Conservation (phyloP, 2,797 vertebrate species). For the Aulostomus chinensis region DNA sequence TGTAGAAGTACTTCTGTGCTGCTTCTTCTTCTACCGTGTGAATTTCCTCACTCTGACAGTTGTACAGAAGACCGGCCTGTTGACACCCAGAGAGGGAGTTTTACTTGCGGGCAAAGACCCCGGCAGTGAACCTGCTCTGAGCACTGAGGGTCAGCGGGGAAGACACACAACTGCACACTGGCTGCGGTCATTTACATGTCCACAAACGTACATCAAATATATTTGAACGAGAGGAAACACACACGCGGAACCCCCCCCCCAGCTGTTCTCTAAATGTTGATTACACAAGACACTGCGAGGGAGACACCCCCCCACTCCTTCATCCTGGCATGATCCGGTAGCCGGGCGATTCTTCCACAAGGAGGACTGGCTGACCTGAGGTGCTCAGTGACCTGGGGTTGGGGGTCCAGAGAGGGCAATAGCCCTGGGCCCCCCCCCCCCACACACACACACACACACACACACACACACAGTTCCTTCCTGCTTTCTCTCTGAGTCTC, state of each 20-base stretch:
- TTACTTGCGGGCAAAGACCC: no score
- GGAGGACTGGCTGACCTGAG: conserved; percentile 65
- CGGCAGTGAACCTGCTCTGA: no score
- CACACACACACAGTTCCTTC: no score
- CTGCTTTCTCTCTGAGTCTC: conserved; percentile 11
- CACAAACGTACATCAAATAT: conserved; percentile 24
- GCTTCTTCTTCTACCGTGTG: no score
- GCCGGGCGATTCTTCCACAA: conserved; percentile 50
- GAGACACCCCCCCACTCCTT: conserved; percentile 8
- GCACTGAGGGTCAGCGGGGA: no score
- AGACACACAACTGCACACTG: no score
- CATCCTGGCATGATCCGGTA: conserved; percentile 42
- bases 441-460: no score
- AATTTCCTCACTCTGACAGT: no score
- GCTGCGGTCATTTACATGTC: no score
- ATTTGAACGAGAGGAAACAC: conserved; percentile 38
- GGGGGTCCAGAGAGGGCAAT: conserved; percentile 58
- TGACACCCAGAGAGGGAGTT: no score
- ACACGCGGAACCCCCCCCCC: conserved; percentile 47
- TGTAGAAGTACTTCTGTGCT: no score
- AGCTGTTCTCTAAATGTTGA: conserved; percentile 78
- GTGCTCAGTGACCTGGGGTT: conserved; percentile 66
- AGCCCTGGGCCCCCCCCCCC: conserved; percentile 64
- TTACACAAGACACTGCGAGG: conserved; percentile 78
- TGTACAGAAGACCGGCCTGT: no score